These are phyloP conservation scores for Macrochelys suwanniensis DNA, from an alignment of 2,797 vertebrate genomes.

Conservation along the genomic window DNA sequence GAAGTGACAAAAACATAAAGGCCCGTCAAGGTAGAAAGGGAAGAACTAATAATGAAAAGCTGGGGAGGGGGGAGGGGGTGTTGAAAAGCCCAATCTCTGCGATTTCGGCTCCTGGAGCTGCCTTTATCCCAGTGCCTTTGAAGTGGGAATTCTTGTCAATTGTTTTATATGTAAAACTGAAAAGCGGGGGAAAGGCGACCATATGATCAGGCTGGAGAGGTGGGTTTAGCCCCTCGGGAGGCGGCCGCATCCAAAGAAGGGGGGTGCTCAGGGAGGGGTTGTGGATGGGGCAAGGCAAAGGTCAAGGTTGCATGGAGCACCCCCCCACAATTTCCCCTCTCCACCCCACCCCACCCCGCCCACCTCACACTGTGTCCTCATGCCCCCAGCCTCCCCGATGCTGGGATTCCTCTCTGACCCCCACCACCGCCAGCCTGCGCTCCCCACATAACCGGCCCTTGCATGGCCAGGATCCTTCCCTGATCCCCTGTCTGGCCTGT, in stretches of 20 bases:
- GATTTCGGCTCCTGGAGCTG: neutral
- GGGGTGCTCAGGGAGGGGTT: neutral
- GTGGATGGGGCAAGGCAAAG: neutral
- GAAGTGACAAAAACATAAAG: neutral
- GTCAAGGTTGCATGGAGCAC: neutral
- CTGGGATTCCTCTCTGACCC: neutral
- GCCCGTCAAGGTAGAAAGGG: neutral
- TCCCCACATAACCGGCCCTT: neutral
- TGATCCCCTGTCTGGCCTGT: too few relatives aligned
- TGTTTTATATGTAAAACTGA: neutral
- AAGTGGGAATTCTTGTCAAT: slow-evolving; percentile 8
- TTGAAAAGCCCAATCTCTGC: neutral
- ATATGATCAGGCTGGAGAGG: neutral
- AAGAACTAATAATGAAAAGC: neutral
- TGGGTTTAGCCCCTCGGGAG: neutral
- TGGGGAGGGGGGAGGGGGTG: neutral
- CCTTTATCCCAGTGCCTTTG: neutral
- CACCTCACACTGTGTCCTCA: neutral
- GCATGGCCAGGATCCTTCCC: neutral
- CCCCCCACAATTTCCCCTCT: neutral
- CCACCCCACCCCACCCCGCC: neutral
- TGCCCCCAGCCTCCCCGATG: neutral
- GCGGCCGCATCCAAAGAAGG: neutral
- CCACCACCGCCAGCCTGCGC: neutral
- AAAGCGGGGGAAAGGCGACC: neutral